Percentiles rank a stretch among this genome's conserved stretches.
Conservation (phyloP, 2,797 vertebrate genomes). For the Brotula barbata region DNA sequence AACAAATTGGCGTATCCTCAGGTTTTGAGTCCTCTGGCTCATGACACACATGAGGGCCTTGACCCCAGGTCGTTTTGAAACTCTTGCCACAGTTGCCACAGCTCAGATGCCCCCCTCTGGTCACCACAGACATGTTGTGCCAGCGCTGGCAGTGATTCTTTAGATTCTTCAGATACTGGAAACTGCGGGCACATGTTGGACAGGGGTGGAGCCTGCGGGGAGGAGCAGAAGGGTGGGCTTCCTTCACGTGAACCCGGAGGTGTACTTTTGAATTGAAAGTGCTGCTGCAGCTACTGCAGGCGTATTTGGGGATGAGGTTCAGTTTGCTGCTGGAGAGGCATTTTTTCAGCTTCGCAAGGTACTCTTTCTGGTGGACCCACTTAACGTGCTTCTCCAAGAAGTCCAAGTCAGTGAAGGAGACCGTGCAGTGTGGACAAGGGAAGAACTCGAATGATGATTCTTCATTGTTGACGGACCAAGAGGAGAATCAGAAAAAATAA, state of each 20-base stretch:
- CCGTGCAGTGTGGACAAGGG: slow-evolving; percentile 76
- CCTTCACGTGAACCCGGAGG: slow-evolving; percentile 67
- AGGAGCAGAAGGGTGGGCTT: slow-evolving; percentile 71
- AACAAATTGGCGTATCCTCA: slow-evolving; percentile 69
- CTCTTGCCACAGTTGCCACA: slow-evolving; percentile 75
- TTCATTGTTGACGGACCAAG: slow-evolving; percentile 10
- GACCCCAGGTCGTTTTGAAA: slow-evolving; percentile 78
- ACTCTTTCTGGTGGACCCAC: slow-evolving; percentile 80
- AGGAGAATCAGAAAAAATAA: background rate
- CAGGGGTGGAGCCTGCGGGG: slow-evolving; percentile 76
- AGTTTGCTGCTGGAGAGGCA: slow-evolving; percentile 66
- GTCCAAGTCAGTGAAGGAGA: slow-evolving; percentile 77
- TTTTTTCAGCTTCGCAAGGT: slow-evolving; percentile 72
- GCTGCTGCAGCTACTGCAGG: slow-evolving; percentile 68
- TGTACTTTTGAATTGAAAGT: slow-evolving; percentile 72
- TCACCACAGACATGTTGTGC: slow-evolving; percentile 75
- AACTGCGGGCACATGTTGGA: slow-evolving; percentile 79
- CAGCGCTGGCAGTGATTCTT: slow-evolving; percentile 80
- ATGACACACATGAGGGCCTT: slow-evolving; percentile 78
- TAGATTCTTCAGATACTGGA: slow-evolving; percentile 79
- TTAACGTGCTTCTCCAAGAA: slow-evolving; percentile 81
- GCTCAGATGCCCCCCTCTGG: slow-evolving; percentile 72
- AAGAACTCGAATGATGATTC: slow-evolving; percentile 67
- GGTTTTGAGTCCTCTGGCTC: slow-evolving; percentile 47
- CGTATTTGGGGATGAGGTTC: slow-evolving; percentile 63